Base-by-base conservation (phyloP, 37 sponge, comb jelly and placozoan genomes). In the Aplysina aerophoba region DNA sequence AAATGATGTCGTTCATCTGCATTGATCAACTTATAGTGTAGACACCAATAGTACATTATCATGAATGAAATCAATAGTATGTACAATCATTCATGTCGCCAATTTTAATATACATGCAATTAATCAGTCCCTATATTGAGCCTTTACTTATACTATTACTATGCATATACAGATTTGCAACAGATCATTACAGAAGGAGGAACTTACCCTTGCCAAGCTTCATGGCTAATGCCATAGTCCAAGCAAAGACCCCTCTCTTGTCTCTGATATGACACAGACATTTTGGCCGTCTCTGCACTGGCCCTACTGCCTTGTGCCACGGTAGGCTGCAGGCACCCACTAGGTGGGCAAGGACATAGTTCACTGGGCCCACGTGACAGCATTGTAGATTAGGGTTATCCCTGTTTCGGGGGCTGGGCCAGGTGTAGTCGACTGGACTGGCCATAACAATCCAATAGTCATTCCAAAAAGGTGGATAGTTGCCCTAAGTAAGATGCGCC, bases 191-290 rank as follows among this genome's bases (percentile, higher is more conserved):
- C 50, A 44, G n/a, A 44, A 11, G 50, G 8, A 11, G 50, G 3
- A 44, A 30, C 71, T n/a, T 30, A 27, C 71, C 27, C 34, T 69
- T 31, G 28, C 71, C 71, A 1, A 69, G 33, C 34, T 69, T 69
- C 71, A 69, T 69, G 1, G 71, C 34, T 30, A 69, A 35, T 12
- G 71, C 71, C 4, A 69, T 30, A 27, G 71, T 69, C 71, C 71
- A 69, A 5, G 71, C 34, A 35, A 69, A 69, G 19, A 69, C 34
- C 15, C 34, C 71, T 35, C 71, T 69, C 33, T 69, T 35, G 28
- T 31, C 19, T 30, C 15, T 69, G 71, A 69, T 69, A 4, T 35
- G 35, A 30, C 71, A 69, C 1, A 69, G 33, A 35, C 71, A 69
- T 35, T 69, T 69, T 30, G 35, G 28, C 15, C 34, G 1, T 30